Base-by-base conservation (phyloP, 2,113 vertebrate genomes). In the Passer domesticus region DNA sequence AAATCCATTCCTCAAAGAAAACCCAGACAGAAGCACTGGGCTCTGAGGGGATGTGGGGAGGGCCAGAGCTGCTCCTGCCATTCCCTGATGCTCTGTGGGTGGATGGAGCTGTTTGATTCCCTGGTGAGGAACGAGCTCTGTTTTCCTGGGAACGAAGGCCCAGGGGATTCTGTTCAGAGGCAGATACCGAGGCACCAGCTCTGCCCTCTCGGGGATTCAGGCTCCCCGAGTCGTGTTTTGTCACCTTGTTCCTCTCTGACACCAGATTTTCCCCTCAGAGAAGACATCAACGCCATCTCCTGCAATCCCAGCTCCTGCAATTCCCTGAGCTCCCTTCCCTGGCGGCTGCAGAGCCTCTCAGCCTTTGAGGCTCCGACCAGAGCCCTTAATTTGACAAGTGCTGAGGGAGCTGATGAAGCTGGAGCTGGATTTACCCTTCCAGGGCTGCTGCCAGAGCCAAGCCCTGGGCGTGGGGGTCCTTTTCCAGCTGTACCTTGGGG, bases 181-280 rank as follows among this genome's bases (percentile, higher is more conserved):
- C 33, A 66, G 77, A 12, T 60, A 72, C 75, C 0, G 37, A 93
- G 67, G 87, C 78, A 30, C 41, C 55, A 21, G 64, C 87, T 74
- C 47, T 86, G 25, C 47, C 21, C 56, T 41, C 63, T 35, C 8
- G 1, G 62, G 30, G 20, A 20, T 25, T 46, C 72, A 41, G 56
- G 28, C 27, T 18, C 17, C 2, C 53, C 12, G 53, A 74, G 52
- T 25, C 0, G 0, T 24, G 43, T 59, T 87, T 41, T 7, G 9
- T 33, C 66, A 8, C 46, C 68, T 67, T 13, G 31, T 33, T 35
- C 33, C n/a, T 72, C 55, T 68, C 24, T 60, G 43, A 35, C 49
- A 11, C 25, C 37, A 12, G 7, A 53, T 64, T 68, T 50, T 11
- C 64, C 47, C 30, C 58, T 76, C 30, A 35, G 55, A 50, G 44